Percentiles rank a stretch among this genome's conserved stretches.
Conservation (phyloP, 2,888 invertebrate genomes). For the Parochlus steinenii region DNA sequence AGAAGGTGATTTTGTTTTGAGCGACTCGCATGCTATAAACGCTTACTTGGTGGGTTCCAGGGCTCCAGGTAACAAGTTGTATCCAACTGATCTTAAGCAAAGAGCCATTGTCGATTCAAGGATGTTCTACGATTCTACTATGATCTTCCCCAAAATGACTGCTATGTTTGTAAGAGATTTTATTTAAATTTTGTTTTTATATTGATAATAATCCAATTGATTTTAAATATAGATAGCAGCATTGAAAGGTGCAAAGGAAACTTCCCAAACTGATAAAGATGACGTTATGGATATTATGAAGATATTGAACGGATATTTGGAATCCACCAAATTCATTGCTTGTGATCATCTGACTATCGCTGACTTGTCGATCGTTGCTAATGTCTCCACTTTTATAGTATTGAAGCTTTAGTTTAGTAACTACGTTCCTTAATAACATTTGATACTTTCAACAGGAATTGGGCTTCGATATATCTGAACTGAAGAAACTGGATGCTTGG, state of each 20-base stretch:
- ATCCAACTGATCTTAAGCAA: conserved; percentile 40
- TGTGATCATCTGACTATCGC: conserved; percentile 31
- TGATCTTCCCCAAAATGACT: conserved; percentile 33
- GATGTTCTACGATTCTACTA: conserved; percentile 40
- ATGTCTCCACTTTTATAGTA: conserved; percentile 27
- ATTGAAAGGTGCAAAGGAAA: background rate
- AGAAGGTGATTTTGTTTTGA: conserved; percentile 2
- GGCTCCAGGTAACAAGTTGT: conserved; percentile 39
- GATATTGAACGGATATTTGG: conserved; percentile 22
- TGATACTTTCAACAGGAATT: conserved; percentile 14
- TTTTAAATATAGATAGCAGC: too few relatives aligned
- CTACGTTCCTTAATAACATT: too few relatives aligned
- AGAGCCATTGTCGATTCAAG: conserved; percentile 40
- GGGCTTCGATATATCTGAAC: conserved; percentile 14
- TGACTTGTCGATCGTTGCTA: conserved; percentile 28
- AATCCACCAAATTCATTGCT: conserved; percentile 26
- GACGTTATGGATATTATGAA: background rate
- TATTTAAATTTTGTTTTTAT: background rate
- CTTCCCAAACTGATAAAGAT: background rate
- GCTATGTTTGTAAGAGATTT: background rate
- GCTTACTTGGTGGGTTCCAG: conserved; percentile 41
- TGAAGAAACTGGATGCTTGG: conserved; percentile 29
- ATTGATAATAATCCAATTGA: background rate
- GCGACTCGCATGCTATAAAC: conserved; percentile 33
- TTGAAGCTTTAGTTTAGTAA: too few relatives aligned